Conservation (phyloP, 2,797 vertebrate species). For the Loriculus beryllinus region DNA sequence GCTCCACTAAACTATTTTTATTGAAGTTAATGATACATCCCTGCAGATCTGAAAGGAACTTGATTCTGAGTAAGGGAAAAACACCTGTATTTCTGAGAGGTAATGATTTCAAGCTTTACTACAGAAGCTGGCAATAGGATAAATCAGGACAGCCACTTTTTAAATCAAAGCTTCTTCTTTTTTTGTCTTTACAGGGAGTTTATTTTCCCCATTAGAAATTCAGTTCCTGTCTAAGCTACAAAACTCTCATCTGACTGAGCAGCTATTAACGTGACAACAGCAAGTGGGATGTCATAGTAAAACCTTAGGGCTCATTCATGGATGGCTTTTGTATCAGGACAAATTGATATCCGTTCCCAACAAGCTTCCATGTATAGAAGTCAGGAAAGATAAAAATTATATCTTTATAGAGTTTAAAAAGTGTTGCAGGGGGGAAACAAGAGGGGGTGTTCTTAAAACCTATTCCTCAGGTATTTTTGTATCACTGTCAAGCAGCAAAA, state of each 20-base stretch:
- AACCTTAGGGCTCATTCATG: not conserved
- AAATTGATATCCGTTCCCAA: not conserved
- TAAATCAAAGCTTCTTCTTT: not conserved
- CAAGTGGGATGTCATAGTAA: not conserved
- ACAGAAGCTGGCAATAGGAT: not conserved
- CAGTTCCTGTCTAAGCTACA: not conserved
- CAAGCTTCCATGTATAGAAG: not conserved
- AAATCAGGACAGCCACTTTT: not conserved
- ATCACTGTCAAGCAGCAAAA: not conserved
- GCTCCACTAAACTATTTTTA: not conserved
- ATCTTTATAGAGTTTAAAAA: not conserved
- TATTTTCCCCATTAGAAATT: not conserved
- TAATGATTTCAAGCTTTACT: not conserved
- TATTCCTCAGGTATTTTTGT: not conserved
- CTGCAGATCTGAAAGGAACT: not conserved
- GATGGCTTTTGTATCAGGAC: not conserved
- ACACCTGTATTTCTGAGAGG: not conserved
- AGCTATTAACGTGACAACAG: not conserved
- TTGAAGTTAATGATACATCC: not conserved
- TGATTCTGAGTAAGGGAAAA: not conserved
- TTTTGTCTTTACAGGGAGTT: not conserved
- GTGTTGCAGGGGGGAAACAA: accelerated
- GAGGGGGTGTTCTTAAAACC: not conserved
- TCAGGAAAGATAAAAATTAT: not conserved
- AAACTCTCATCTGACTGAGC: not conserved